Conservation (phyloP, 2,888 invertebrate genomes). For the Merodon equestris region DNA sequence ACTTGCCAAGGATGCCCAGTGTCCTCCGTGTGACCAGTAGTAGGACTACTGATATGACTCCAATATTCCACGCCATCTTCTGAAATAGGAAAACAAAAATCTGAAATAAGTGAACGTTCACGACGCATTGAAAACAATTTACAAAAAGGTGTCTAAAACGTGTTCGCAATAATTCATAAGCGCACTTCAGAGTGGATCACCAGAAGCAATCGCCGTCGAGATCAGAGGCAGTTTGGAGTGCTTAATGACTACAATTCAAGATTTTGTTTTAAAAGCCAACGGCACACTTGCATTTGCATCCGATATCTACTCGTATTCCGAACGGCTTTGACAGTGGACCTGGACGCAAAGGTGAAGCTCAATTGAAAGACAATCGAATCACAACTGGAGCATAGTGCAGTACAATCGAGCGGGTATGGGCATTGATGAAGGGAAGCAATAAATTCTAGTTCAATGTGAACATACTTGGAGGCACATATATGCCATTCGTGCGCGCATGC, state of each 20-base stretch:
- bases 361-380: not conserved
- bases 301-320: too few species aligned
- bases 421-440: slow-evolving; percentile 46
- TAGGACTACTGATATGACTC: slow-evolving; percentile 68
- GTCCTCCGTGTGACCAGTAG: slow-evolving; percentile 71
- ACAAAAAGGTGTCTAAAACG: slow-evolving; percentile 37
- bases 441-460: slow-evolving; percentile 45
- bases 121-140: slow-evolving; percentile 15
- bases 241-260: too few species aligned
- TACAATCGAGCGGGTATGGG: slow-evolving; percentile 16
- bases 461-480: not conserved
- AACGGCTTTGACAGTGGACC: too few species aligned
- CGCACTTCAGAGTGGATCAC: slow-evolving; percentile 23
- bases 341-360: too few species aligned
- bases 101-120: slow-evolving; percentile 26
- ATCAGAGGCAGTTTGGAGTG: too few species aligned
- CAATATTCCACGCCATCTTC: slow-evolving; percentile 63
- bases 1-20: slow-evolving; percentile 75
- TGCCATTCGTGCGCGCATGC: not conserved
- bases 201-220: not conserved
- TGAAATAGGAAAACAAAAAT: slow-evolving; percentile 38
- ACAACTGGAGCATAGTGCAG: slow-evolving; percentile 42
- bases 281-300: too few species aligned
- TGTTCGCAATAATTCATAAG: slow-evolving; percentile 36
- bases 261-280: too few species aligned